Evolutionary conservation across 2,888 invertebrate genomes (phyloP), one percentile per base, ranked within the genome.

Genomic region (Agrochola lychnidis): DNA sequence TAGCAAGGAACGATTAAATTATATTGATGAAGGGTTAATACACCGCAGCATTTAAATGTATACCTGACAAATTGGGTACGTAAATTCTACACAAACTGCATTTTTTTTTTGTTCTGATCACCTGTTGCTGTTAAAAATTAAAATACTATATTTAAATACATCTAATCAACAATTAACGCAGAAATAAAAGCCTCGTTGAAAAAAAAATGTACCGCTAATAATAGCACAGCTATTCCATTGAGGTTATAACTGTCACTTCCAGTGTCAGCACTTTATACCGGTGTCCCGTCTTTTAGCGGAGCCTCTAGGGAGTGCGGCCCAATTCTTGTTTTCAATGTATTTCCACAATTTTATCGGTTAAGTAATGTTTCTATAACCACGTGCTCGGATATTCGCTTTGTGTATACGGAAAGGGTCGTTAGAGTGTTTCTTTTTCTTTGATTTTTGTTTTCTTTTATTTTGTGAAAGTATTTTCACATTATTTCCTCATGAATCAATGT

Each of bases 311-410:
- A 61, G 67, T 62, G 42, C 66, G 76, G 76, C 74, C 84, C 78
- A 82, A 77, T 84, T 86, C 73, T 36, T 74, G 64, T 77, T 69
- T 77, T 72, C 69, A 82, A 86, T 86, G 78, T 81, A 87, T 85
- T 78, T 80, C 63, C 62, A 76, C 73, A 71, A 72, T 86, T 78
- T 83, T 64, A 74, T 80, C 63, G 73, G 70, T 64, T 51, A 76
- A 79, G 69, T 79, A 78, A 79, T 86, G 68, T 83, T 79, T 79
- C 74, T 78, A 78, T 79, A 75, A 77, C 42, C 68, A 82, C 63
- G 62, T 77, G 30, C 40, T 66, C 12, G 51, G 42, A 64, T 72
- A 42, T 64, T 75, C n/a, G n/a, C 56, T 64, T 72, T 69, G 61
- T 66, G 67, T n/a, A 16, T 62, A 40, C 19, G 45, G 25, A 68